Evolutionary conservation across 1,140 invertebrate genomes (phyloP).

Genomic region (Phenacoccus solenopsis): DNA sequence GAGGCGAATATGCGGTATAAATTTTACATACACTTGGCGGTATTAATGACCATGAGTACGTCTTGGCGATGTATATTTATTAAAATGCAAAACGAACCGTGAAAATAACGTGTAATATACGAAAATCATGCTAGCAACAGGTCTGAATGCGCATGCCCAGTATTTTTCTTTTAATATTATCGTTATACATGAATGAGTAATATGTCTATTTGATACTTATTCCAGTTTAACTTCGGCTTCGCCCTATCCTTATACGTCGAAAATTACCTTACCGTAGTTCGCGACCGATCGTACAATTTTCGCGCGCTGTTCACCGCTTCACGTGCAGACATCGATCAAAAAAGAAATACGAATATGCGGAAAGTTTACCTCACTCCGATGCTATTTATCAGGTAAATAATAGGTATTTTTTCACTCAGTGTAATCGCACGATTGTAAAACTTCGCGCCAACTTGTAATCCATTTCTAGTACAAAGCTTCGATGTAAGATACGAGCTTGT

Average conservation of each 20-base stretch:
- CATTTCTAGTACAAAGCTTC: no score
- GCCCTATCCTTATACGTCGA: not conserved
- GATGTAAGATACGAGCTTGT: no score
- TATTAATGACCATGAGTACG: not conserved
- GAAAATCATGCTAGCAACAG: conserved; percentile 15
- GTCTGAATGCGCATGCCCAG: not conserved
- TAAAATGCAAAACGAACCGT: conserved; percentile 7
- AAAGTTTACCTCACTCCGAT: not conserved
- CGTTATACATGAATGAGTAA: conserved; percentile 9
- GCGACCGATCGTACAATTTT: not conserved
- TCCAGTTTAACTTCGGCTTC: not conserved
- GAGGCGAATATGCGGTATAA: not conserved
- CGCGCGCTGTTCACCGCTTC: not conserved
- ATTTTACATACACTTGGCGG: not conserved
- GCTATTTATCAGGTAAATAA: not conserved
- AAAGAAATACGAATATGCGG: not conserved
- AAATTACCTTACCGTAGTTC: not conserved
- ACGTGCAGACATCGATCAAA: not conserved
- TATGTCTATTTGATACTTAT: conserved; percentile 10
- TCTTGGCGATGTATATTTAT: conserved; percentile 6
- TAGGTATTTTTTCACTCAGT: not conserved
- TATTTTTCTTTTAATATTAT: not conserved
- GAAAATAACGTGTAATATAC: conserved; percentile 12
- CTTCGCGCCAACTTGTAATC: not conserved
- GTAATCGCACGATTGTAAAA: not conserved